Evolutionary conservation across 2,797 vertebrate genomes (phyloP), one percentile per base, ranked within the genome.

Genomic region (Emydoidea blandingii): DNA sequence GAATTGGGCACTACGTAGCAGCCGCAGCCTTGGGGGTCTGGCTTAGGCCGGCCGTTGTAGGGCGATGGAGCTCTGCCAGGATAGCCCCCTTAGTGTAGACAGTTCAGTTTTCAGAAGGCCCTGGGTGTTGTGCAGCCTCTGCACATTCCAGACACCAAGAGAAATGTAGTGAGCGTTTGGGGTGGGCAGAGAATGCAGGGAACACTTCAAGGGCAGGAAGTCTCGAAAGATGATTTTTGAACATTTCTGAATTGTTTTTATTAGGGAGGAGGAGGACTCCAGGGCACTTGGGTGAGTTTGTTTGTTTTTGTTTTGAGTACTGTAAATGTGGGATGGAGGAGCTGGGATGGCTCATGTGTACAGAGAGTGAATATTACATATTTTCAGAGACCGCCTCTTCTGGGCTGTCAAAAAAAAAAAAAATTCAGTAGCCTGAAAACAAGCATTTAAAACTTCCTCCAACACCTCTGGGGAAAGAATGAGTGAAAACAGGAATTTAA

Each of bases 401-500:
- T 68, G 18, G 6, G n/a, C n/a, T 68, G 18, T 37, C 34, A 68
- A 68, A 37, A 57, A 57, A 54, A 54, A 53, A 7, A 16, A 6
- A n/a, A 19, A 9, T 41, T 9, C n/a, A 21, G 5, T 72, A 72
- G 68, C 21, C 37, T 41, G 68, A 11, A 41, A 72, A 72, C 18
- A 37, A 72, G 37, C 37, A 12, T 23, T 9, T 72, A 12, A 23
- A 72, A 41, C 6, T 5, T 37, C n/a, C 41, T 6, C 37, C 37
- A 72, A 72, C 3, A 23, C 68, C 68, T 5, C 62, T 68, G 62
- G 19, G 86, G 85, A 89, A 85, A 0, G 59, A 1, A 7, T 83
- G 81, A 92, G 44, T 84, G 50, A 88, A 92, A 91, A 29, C 84
- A 59, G 78, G 68, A 56, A 53, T 94, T 94, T 95, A 88, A 82